Conservation (phyloP, 2,113 vertebrate genomes). For the Ranitomeya variabilis region DNA sequence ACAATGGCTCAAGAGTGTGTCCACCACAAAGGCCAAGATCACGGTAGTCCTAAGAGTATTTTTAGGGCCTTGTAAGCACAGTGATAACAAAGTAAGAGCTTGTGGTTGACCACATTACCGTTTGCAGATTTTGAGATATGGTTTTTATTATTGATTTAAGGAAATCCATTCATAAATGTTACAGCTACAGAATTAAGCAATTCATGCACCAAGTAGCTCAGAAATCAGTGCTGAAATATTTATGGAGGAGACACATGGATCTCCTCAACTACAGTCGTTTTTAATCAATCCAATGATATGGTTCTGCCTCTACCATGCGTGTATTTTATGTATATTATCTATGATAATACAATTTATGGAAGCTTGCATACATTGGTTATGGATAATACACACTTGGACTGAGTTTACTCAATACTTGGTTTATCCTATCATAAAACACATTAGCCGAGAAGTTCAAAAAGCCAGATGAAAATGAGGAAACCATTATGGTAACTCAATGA, state of each 20-base stretch:
- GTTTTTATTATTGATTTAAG: constrained; percentile 17
- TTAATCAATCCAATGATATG: not conserved
- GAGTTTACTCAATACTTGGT: not conserved
- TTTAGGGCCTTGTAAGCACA: not conserved
- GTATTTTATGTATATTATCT: not conserved
- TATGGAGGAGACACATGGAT: constrained; percentile 17
- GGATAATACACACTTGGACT: not conserved
- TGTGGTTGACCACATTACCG: not conserved
- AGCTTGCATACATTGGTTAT: not conserved
- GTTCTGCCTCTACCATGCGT: not conserved
- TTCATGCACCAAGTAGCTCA: not conserved
- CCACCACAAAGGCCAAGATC: not conserved
- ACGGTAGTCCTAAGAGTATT: not conserved
- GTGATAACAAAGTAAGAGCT: not conserved
- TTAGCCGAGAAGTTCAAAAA: not conserved
- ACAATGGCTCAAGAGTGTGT: no score
- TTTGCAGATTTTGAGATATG: not conserved
- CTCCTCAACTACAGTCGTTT: not conserved
- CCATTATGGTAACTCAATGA: not conserved
- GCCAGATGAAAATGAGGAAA: not conserved
- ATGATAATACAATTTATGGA: not conserved
- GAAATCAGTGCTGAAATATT: not conserved
- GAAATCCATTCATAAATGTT: not conserved
- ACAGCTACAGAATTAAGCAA: not conserved
- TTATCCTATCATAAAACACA: not conserved